A percentile compares a stretch with the other conserved stretches of the same genome.
Evolutionary conservation across 1,140 invertebrate genomes (phyloP).

Genomic region (Calliphora vicina): DNA sequence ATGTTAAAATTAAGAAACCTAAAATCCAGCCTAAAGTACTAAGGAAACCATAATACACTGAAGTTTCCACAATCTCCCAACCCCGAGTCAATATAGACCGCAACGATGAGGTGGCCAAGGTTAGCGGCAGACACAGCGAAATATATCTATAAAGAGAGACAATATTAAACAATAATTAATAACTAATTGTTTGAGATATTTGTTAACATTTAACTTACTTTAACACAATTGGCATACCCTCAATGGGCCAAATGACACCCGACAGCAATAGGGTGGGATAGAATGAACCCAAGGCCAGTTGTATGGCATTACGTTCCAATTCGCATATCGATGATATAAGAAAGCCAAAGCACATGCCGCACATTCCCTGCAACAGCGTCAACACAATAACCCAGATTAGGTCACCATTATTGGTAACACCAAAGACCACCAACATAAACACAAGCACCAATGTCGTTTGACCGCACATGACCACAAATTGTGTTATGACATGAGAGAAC

Average conservation of each 20-base stretch:
- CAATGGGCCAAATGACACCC: conserved; percentile 89
- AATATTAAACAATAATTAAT: conserved; percentile 20
- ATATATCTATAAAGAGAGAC: conserved; percentile 67
- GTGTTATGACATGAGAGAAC: conserved; percentile 89
- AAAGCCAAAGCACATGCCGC: conserved; percentile 94
- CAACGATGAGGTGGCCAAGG: conserved; percentile 88
- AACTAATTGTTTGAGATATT: not conserved
- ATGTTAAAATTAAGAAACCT: conserved; percentile 83
- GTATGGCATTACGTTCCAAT: conserved; percentile 92
- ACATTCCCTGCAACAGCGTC: conserved; percentile 86
- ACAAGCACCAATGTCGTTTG: conserved; percentile 87
- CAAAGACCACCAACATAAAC: conserved; percentile 90
- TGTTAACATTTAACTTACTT: conserved; percentile 55
- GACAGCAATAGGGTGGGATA: conserved; percentile 91
- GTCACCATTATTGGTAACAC: conserved; percentile 85
- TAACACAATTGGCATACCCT: conserved; percentile 87
- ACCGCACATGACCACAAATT: conserved; percentile 92
- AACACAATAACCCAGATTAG: conserved; percentile 84
- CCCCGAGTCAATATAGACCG: conserved; percentile 89
- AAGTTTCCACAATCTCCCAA: conserved; percentile 81
- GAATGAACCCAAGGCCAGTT: conserved; percentile 91
- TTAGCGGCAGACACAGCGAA: conserved; percentile 85
- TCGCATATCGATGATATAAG: conserved; percentile 93
- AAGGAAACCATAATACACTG: conserved; percentile 89
- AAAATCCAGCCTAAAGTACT: conserved; percentile 89